Conservation (phyloP, 2,113 vertebrate species). For the Puntigrus tetrazona region DNA sequence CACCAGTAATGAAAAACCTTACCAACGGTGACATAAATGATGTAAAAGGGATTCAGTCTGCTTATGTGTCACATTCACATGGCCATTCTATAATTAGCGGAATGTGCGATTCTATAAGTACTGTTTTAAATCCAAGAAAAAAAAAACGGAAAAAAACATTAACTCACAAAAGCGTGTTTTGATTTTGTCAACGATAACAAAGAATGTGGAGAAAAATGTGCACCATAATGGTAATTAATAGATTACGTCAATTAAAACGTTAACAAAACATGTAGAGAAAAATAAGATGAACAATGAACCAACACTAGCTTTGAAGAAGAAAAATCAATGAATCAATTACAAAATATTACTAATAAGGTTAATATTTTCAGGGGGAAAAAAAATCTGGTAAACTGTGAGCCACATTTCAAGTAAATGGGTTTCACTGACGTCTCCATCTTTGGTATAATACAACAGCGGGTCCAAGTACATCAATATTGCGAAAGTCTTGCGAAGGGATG, state of each 20-base stretch:
- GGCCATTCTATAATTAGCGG: neutral
- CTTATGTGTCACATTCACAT: neutral
- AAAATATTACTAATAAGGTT: neutral
- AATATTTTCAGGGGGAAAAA: neutral
- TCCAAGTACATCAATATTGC: conserved; percentile 44
- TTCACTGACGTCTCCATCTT: conserved; percentile 16
- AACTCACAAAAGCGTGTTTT: neutral
- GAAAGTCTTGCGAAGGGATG: conserved; percentile 43
- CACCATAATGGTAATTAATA: neutral
- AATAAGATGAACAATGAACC: neutral
- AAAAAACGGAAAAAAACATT: neutral
- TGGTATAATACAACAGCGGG: conserved; percentile 34
- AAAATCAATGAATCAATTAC: neutral
- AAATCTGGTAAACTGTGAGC: neutral
- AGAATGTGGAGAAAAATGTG: neutral
- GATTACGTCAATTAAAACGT: no score
- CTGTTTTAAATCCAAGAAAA: neutral
- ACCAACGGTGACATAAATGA: conserved; percentile 19
- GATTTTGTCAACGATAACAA: neutral
- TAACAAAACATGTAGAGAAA: no score
- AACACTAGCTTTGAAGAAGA: neutral
- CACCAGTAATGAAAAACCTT: conserved; percentile 20
- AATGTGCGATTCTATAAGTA: neutral
- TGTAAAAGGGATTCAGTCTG: neutral
- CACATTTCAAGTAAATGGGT: conserved; percentile 4